Evolutionary conservation across 1,140 invertebrate genomes (phyloP), one percentile per base, ranked within the genome.

Genomic region (Drosophila busckii): DNA sequence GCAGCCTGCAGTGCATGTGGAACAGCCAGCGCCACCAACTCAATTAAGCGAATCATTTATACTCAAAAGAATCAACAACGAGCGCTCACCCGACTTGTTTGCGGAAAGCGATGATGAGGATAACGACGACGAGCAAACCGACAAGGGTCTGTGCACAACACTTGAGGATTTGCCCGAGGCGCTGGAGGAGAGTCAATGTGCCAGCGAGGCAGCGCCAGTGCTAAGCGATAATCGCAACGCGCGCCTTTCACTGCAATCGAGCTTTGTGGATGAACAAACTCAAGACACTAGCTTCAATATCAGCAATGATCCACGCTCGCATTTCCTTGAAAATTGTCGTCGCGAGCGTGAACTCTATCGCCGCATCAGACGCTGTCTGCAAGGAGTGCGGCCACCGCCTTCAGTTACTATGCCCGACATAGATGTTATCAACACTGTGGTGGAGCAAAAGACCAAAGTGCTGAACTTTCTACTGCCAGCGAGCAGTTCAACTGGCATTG

Each of bases 331-430:
- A 28, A 86, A 86, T 13, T 83, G 82, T 9, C 56, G 70, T 0
- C 48, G 78, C 4, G 85, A 87, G 34, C 46, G 67, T 19, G 80
- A 86, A 16, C 59, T 87, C 2, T 66, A 71, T 37, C 49, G 65
- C 1, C 58, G 85, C 10, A 86, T 88, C 28, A 66, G 86, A 8
- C 80, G 82, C 7, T 84, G 84, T 12, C 53, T 90, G 13, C 87
- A 87, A 7, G 91, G 91, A 2, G 87, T 92, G 0, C 88, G 89
- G n/a, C 92, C 92, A 9, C 92, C 92, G 3, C 91, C 91, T 2
- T 90, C 89, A 10, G 86, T 91, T n/a, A 92, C 91, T 3, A 89
- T 89, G 23, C 89, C 89, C 10, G 88, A 91, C 32, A 37, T 83
- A 16, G 84, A 86, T 38, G 58, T 87, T 4, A 55, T 88, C 87